These are phyloP conservation scores for Oreochromis mossambicus DNA, from an alignment of 2,797 vertebrate species.

Conservation along the genomic window DNA sequence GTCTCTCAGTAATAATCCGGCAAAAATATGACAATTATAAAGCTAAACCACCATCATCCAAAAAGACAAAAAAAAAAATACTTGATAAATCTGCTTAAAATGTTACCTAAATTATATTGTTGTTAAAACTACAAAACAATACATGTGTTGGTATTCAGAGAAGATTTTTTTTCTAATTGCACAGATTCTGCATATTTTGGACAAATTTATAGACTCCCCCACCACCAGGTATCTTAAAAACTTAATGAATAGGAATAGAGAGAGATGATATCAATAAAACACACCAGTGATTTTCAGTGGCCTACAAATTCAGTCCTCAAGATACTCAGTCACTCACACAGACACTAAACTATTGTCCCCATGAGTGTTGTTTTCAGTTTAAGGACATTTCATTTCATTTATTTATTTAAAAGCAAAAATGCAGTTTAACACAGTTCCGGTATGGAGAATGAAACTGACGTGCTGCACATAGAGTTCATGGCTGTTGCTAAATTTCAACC, in stretches of 20 bases:
- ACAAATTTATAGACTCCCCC: neutral
- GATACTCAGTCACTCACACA: neutral
- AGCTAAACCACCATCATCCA: neutral
- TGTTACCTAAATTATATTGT: neutral
- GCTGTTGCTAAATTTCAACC: neutral
- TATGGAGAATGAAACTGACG: neutral
- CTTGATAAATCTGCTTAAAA: neutral
- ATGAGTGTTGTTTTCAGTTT: neutral
- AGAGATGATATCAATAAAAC: neutral
- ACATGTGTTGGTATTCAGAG: neutral
- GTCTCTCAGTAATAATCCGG: fast-evolving
- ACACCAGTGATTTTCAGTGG: neutral
- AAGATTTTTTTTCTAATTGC: neutral
- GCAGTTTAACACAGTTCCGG: neutral
- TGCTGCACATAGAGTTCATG: neutral
- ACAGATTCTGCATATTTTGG: neutral
- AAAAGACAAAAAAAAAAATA: neutral
- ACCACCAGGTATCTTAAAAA: neutral
- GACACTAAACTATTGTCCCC: neutral
- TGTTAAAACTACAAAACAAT: neutral
- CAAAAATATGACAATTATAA: neutral
- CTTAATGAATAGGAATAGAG: neutral
- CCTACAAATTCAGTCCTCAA: neutral
- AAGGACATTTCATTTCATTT: neutral
- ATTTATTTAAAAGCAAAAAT: neutral